Percentiles rank a stretch among this genome's conserved stretches.
These are phyloP conservation scores for Drosophila macrospina DNA, from an alignment of 2,888 invertebrate genomes.

Conservation along the genomic window DNA sequence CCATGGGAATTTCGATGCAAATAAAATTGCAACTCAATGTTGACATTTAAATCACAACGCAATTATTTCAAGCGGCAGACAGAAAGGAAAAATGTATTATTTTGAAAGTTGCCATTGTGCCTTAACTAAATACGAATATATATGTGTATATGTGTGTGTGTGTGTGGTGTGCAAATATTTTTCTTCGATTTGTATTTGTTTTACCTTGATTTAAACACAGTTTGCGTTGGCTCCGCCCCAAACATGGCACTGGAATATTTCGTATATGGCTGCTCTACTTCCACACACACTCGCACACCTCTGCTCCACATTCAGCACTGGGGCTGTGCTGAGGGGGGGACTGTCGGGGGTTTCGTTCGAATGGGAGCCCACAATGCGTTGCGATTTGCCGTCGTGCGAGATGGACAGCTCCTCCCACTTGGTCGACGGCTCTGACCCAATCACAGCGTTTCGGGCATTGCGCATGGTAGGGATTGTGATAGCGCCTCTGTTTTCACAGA, in stretches of 20 bases:
- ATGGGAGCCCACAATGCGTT: conserved; percentile 46
- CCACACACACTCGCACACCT: conserved; percentile 35
- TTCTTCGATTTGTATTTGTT: conserved; percentile 77
- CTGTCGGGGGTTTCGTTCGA: background rate
- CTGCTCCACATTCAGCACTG: too few relatives aligned
- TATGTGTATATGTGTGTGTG: conserved; percentile 4
- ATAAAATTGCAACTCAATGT: conserved; percentile 49
- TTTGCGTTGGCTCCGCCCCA: conserved; percentile 68
- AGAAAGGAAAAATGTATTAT: conserved; percentile 23
- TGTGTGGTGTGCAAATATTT: conserved; percentile 72
- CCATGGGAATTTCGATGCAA: conserved; percentile 25
- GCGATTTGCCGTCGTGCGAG: conserved; percentile 37
- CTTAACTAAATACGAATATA: conserved; percentile 42
- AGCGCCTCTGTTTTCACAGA: conserved; percentile 83
- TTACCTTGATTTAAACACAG: conserved; percentile 76
- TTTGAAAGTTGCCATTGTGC: conserved; percentile 25
- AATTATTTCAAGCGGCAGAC: conserved; percentile 72
- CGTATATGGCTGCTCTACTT: conserved; percentile 61
- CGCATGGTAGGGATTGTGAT: conserved; percentile 74
- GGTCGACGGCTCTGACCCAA: conserved; percentile 59
- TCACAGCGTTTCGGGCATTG: conserved; percentile 74
- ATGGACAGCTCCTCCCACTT: conserved; percentile 69
- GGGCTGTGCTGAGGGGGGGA: too few relatives aligned
- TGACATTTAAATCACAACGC: conserved; percentile 74
- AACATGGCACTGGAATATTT: conserved; percentile 65